A percentile compares a stretch with the other conserved stretches of the same genome.
Evolutionary conservation across 2,113 vertebrate species (phyloP).

Genomic region (Tenrec ecaudatus): DNA sequence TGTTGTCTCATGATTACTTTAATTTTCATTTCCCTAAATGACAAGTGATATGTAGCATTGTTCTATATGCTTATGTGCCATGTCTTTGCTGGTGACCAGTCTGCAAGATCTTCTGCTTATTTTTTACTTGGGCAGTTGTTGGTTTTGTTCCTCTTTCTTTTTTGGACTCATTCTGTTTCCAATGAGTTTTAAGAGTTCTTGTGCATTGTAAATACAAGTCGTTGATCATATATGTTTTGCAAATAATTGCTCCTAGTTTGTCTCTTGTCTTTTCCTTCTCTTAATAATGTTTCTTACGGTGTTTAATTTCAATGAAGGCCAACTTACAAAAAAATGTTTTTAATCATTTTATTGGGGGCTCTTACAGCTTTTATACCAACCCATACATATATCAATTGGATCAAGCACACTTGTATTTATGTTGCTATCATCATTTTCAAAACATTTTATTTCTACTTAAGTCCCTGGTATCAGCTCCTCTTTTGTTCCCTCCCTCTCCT

Average conservation of each 20-base stretch:
- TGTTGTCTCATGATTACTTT: neutral
- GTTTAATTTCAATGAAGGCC: slow-evolving; percentile 31
- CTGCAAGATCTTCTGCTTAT: neutral
- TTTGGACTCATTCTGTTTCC: neutral
- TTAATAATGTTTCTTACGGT: neutral
- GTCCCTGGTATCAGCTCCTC: too few relatives aligned
- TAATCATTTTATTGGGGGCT: too few relatives aligned
- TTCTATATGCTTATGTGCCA: neutral
- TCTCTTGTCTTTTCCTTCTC: neutral
- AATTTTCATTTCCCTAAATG: neutral
- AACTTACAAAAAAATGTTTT: neutral
- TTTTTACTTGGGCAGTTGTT: neutral
- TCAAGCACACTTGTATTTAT: too few relatives aligned
- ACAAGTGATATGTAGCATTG: neutral
- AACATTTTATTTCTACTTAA: too few relatives aligned
- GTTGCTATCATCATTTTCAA: too few relatives aligned
- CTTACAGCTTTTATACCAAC: too few relatives aligned
- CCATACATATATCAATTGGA: too few relatives aligned
- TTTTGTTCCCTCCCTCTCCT: too few relatives aligned
- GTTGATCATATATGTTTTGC: neutral
- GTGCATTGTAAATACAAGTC: neutral
- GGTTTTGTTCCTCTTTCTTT: neutral
- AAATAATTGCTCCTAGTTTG: neutral
- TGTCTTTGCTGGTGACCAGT: neutral
- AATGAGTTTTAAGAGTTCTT: neutral